Percentiles rank a stretch among this genome's conserved stretches.
phyloP scores from a whole-genome alignment of 2,888 invertebrate species.

The Dryococelus australis region DNA sequence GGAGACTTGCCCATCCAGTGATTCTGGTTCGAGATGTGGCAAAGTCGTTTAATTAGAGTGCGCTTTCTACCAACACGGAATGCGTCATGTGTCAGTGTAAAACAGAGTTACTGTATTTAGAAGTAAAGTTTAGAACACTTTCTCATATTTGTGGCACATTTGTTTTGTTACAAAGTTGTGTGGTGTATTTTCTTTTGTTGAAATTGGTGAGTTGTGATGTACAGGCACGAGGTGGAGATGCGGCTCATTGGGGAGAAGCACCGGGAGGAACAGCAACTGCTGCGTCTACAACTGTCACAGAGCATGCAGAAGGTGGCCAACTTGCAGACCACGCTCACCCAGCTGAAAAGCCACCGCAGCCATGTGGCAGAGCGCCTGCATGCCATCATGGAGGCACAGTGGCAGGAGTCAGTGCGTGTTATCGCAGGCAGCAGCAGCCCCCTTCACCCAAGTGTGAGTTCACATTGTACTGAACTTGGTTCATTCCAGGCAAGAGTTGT shows the following conservation, averaged over 20 bases:
- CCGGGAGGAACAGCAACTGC: constrained; percentile 77
- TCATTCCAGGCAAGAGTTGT: neutral
- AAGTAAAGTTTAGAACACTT: no score
- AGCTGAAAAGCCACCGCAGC: constrained; percentile 63
- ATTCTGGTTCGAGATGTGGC: no score
- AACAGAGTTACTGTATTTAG: no score
- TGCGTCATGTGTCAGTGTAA: no score
- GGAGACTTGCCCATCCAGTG: no score
- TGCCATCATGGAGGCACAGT: constrained; percentile 80
- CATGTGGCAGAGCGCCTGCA: constrained; percentile 78
- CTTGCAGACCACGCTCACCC: constrained; percentile 64
- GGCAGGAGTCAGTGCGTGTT: constrained; percentile 78
- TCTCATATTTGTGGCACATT: no score
- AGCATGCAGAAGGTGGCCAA: constrained; percentile 71
- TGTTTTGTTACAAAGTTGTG: no score
- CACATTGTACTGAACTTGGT: neutral
- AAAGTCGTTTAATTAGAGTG: no score
- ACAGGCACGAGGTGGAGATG: constrained; percentile 77
- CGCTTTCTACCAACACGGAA: no score
- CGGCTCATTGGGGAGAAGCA: constrained; percentile 80
- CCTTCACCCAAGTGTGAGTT: neutral
- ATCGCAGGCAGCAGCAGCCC: constrained; percentile 59
- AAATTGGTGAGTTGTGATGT: no score
- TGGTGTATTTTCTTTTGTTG: no score
- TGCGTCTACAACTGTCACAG: constrained; percentile 74